Conservation (phyloP, 2,888 invertebrate genomes). For the Myopa tessellatipennis region DNA sequence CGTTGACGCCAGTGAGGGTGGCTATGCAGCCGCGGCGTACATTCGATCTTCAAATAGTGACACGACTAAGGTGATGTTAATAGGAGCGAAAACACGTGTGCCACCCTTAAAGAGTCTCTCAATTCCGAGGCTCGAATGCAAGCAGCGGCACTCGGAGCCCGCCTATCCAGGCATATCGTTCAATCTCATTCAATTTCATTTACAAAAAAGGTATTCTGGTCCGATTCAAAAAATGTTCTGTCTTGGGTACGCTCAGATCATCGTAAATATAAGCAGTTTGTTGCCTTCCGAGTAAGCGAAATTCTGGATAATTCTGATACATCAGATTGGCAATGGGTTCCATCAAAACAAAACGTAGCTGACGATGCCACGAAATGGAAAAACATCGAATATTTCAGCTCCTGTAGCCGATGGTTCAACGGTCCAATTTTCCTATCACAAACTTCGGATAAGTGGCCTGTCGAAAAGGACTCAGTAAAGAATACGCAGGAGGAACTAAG, state of each 20-base stretch:
- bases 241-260: no score
- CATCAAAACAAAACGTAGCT: constrained; percentile 41
- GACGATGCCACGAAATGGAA: constrained; percentile 45
- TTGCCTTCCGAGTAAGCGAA: no score
- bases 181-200: no score
- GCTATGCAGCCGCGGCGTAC: no score
- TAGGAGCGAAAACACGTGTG: constrained; percentile 39
- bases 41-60: no score
- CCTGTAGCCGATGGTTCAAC: constrained; percentile 41
- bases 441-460: constrained; percentile 30
- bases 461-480: not conserved
- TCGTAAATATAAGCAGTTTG: no score
- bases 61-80: not conserved
- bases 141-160: constrained; percentile 47
- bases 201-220: no score
- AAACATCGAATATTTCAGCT: constrained; percentile 26
- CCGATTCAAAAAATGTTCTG: no score
- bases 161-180: constrained; percentile 40
- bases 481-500: no score
- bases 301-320: no score
- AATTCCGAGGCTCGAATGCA: constrained; percentile 46
- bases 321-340: constrained; percentile 44
- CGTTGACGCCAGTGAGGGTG: not conserved
- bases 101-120: constrained; percentile 37
- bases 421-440: constrained; percentile 42